Evolutionary conservation across 2,797 vertebrate genomes (phyloP).

Genomic region (Lateolabrax maculatus): DNA sequence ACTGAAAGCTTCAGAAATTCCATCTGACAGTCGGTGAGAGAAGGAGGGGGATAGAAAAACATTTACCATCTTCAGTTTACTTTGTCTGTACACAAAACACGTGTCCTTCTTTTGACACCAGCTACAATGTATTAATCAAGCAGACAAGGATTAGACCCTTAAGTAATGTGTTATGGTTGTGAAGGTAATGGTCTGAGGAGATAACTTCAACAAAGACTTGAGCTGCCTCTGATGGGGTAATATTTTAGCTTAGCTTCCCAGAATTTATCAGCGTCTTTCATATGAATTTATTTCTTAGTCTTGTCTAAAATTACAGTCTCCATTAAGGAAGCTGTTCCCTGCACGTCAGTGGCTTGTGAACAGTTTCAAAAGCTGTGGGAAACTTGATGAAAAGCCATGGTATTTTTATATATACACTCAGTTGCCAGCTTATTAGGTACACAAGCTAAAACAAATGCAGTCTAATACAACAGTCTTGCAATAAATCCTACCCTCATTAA

Average conservation of each 20-base stretch:
- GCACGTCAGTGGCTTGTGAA: not conserved
- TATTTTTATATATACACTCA: not conserved
- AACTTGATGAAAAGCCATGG: not conserved
- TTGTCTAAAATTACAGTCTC: not conserved
- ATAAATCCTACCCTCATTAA: not conserved
- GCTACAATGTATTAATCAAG: conserved; percentile 43
- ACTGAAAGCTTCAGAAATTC: conserved; percentile 42
- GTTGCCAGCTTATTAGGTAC: not conserved
- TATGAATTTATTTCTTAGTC: conserved; percentile 6
- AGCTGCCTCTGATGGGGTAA: conserved; percentile 17
- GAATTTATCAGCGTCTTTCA: conserved; percentile 10
- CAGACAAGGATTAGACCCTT: conserved; percentile 45
- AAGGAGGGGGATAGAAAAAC: conserved; percentile 28
- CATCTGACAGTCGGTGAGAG: conserved; percentile 29
- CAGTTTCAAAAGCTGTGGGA: not conserved
- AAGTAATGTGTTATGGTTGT: conserved; percentile 47
- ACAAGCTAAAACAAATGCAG: not conserved
- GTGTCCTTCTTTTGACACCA: conserved; percentile 42
- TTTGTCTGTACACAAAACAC: conserved; percentile 11
- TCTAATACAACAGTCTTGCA: not conserved
- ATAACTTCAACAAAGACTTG: conserved; percentile 20
- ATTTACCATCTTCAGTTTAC: conserved; percentile 40
- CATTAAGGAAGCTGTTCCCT: conserved; percentile 6
- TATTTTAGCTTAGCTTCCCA: conserved; percentile 12
- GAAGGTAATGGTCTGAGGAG: conserved; percentile 37